These are phyloP conservation scores for Delphinapterus leucas DNA, from an alignment of 2,113 vertebrate genomes.

Conservation along the genomic window DNA sequence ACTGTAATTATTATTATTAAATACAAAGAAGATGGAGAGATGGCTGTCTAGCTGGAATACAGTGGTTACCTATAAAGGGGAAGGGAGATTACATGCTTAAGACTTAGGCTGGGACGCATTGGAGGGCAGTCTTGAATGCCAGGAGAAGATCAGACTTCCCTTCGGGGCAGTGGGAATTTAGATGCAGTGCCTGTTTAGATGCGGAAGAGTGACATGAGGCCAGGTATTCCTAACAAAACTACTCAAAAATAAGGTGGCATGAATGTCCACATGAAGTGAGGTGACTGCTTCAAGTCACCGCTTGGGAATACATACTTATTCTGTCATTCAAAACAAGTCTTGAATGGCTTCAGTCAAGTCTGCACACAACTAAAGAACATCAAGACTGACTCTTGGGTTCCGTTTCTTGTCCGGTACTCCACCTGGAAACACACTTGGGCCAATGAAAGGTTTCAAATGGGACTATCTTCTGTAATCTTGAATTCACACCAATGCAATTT, in stretches of 20 bases:
- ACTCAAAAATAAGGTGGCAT: background rate
- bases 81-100: background rate
- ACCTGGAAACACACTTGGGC: background rate
- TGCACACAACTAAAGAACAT: background rate
- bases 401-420: background rate
- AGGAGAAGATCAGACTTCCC: background rate
- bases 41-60: background rate
- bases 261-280: background rate
- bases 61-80: background rate
- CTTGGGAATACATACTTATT: background rate
- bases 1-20: background rate
- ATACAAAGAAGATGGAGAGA: background rate
- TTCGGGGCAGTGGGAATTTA: background rate
- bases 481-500: conserved; percentile 9
- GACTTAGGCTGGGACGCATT: background rate
- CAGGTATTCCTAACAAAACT: background rate
- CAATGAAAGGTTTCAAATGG: background rate
- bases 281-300: background rate
- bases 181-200: background rate
- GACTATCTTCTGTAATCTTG: background rate
- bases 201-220: background rate
- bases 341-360: background rate
- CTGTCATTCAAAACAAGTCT: background rate
- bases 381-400: background rate
- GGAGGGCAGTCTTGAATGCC: background rate